phyloP scores from a whole-genome alignment of 2,888 invertebrate genomes.

The Thera obeliscata region DNA sequence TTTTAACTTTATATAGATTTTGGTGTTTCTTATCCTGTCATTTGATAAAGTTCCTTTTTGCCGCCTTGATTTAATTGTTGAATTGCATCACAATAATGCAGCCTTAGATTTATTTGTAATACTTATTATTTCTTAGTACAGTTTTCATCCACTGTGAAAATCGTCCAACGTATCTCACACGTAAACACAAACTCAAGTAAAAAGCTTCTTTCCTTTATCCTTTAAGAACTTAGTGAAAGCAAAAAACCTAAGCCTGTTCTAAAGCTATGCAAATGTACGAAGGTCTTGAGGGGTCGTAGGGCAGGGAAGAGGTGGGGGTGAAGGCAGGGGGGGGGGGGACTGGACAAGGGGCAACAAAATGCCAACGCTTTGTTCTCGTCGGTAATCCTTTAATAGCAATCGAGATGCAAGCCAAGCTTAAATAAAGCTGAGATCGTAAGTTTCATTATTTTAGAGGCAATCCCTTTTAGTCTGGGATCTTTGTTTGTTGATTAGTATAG shows the following conservation, averaged over 20 bases:
- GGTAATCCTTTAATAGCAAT: conserved; percentile 82
- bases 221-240: conserved; percentile 70
- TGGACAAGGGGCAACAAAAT: conserved; percentile 80
- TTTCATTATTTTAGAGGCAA: conserved; percentile 32
- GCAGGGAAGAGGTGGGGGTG: conserved; percentile 46
- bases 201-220: conserved; percentile 67
- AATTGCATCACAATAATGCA: no score
- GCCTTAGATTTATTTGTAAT: no score
- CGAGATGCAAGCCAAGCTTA: conserved; percentile 52
- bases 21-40: no score
- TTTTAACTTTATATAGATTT: no score
- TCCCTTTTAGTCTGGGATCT: conserved; percentile 20
- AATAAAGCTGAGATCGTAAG: conserved; percentile 38
- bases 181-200: conserved; percentile 41
- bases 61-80: no score
- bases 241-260: conserved; percentile 72
- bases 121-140: neutral
- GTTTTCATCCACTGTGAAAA: conserved; percentile 3
- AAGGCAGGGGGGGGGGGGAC: conserved; percentile 45
- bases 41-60: no score
- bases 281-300: conserved; percentile 74
- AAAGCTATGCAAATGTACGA: conserved; percentile 83
- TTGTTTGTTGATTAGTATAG: conserved; percentile 21
- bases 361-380: conserved; percentile 76
- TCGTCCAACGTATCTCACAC: conserved; percentile 30